Conservation (phyloP, 2,797 vertebrate species). For the Hafferia zeledoni region DNA sequence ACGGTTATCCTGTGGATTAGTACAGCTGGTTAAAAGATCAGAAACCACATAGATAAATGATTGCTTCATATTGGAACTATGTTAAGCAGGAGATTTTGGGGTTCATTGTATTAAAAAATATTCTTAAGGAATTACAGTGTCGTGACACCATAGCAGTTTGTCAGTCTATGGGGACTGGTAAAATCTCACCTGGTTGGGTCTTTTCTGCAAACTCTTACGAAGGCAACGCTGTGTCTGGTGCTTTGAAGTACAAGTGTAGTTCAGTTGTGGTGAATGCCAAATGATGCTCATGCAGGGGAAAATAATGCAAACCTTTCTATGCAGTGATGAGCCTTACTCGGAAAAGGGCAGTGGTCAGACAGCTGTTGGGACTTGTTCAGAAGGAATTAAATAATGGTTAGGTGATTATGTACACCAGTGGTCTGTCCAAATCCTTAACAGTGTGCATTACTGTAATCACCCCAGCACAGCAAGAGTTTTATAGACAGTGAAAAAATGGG, state of each 20-base stretch:
- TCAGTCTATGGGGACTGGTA: neutral
- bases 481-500: neutral
- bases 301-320: neutral
- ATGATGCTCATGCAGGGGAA: neutral
- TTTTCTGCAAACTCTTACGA: neutral
- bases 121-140: neutral
- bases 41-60: neutral
- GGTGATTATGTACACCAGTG: neutral
- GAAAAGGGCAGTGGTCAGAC: neutral
- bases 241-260: neutral
- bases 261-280: neutral
- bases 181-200: neutral
- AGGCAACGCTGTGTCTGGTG: neutral
- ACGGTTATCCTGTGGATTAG: neutral
- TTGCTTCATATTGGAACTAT: neutral
- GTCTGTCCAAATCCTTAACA: neutral
- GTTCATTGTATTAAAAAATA: neutral
- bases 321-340: neutral
- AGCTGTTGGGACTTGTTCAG: neutral
- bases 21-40: neutral
- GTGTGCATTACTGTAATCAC: neutral
- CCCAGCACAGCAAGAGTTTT: neutral
- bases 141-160: neutral
- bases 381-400: neutral
- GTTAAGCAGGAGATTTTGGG: neutral